Percentiles rank a stretch among this genome's conserved stretches.
Evolutionary conservation across 2,113 vertebrate genomes (phyloP).

Genomic region (Ceratotherium simum): DNA sequence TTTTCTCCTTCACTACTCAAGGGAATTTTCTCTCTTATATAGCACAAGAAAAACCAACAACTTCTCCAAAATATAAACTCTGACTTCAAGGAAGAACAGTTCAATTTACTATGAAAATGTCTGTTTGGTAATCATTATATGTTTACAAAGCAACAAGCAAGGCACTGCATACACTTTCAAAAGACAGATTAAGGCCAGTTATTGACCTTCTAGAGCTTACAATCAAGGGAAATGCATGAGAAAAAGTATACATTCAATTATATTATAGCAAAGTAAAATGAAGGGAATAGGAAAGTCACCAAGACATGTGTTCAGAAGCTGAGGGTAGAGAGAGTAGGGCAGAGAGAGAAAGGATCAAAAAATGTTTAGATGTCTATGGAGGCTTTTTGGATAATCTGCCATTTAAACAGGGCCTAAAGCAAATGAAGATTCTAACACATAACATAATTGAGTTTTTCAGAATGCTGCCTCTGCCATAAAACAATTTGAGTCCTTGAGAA

Average conservation of each 20-base stretch:
- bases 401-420: background rate
- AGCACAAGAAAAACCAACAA: conserved; percentile 39
- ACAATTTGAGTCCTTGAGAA: background rate
- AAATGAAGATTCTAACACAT: background rate
- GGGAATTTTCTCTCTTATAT: conserved; percentile 48
- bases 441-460: background rate
- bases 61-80: conserved; percentile 46
- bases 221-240: background rate
- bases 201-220: background rate
- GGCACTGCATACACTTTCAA: background rate
- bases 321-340: background rate
- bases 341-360: background rate
- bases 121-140: conserved; percentile 4
- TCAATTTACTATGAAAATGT: conserved; percentile 43
- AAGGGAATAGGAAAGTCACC: background rate
- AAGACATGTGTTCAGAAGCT: background rate
- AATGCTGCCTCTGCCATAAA: background rate
- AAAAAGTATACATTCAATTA: background rate
- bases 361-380: background rate
- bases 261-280: background rate
- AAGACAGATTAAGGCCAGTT: background rate
- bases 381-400: background rate
- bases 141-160: conserved; percentile 38
- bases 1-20: conserved; percentile 76
- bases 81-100: conserved; percentile 50